Percentiles rank a stretch among this genome's conserved stretches.
Conservation (phyloP, 1,140 invertebrate species). For the Drosophila navojoa region DNA sequence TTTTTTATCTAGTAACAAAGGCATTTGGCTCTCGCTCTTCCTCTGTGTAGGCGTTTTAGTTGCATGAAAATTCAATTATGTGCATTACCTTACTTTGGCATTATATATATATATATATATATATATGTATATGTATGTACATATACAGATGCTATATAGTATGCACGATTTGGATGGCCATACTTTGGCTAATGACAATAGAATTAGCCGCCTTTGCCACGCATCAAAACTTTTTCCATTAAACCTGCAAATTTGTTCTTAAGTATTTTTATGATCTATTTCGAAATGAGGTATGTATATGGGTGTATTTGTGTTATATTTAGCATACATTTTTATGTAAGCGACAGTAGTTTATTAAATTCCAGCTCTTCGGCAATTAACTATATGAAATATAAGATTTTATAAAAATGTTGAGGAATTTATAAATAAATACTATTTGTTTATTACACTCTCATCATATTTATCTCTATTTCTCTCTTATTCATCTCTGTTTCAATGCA, state of each 20-base stretch:
- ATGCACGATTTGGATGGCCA: conserved; percentile 19
- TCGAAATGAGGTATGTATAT: not conserved
- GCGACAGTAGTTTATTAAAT: too few species aligned
- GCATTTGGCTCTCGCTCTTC: conserved; percentile 41
- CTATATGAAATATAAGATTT: too few species aligned
- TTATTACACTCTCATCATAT: too few species aligned
- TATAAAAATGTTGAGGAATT: too few species aligned
- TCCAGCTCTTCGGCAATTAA: too few species aligned
- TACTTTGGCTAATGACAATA: conserved; percentile 71
- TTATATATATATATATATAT: conserved; percentile 1
- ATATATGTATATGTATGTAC: conserved; percentile 10
- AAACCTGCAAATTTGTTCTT: conserved; percentile 47
- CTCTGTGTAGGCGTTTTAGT: conserved; percentile 65
- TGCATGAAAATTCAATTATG: conserved; percentile 83
- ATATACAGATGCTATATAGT: conserved; percentile 25
- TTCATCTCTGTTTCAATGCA: too few species aligned
- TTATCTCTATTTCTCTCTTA: too few species aligned
- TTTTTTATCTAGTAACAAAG: conserved; percentile 70
- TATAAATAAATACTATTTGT: too few species aligned
- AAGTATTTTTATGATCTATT: conserved; percentile 12
- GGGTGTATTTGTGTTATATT: too few species aligned
- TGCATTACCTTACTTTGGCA: conserved; percentile 64
- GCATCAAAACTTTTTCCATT: conserved; percentile 79
- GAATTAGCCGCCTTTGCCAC: conserved; percentile 66
- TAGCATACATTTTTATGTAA: too few species aligned